Evolutionary conservation across 2,113 vertebrate genomes (phyloP), one percentile per base, ranked within the genome.

Genomic region (Corythornis madagascariensis): DNA sequence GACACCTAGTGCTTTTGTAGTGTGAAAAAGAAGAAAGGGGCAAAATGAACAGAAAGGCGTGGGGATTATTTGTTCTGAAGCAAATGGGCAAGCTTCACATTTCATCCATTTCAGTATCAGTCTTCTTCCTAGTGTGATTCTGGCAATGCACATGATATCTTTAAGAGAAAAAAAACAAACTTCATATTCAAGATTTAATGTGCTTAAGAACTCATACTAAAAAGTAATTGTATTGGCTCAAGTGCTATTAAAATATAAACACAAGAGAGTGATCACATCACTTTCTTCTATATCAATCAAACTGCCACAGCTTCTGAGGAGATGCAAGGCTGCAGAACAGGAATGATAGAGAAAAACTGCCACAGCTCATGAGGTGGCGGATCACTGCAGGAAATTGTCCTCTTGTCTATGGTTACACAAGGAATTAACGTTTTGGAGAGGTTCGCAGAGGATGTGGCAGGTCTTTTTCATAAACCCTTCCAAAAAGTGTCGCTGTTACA

Each of bases 381-480:
- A 48, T 43, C 43, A 40, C n/a, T 13, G 7, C 3, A 65, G 64
- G 59, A 61, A 89, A 59, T 25, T 57, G 55, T 28, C 29, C 9
- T 85, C 26, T 20, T 55, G 7, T 38, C 22, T 45, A 10, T 29
- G 31, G 10, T 24, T 52, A 31, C 12, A 26, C 5, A 31, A 53
- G 18, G 38, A 73, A 38, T n/a, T 43, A 25, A 29, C 2, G 3
- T 63, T 7, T 47, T 0, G 1, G 13, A 42, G 87, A 63, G 20
- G 3, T 50, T 52, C 40, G 5, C 66, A 85, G 75, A 33, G 83
- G 93, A 72, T 96, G 95, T 0, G 28, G 60, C 9, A 4, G 35
- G 45, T 98, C 98, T 77, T 96, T 98, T 74, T 96, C 94, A 60
- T 98, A 98, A 79, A 90, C 29, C 61, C 98, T 98, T 83, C 97